Percentiles rank a stretch among this genome's conserved stretches.
phyloP scores from a whole-genome alignment of 2,797 vertebrate genomes.

The Simalia tracyae region DNA sequence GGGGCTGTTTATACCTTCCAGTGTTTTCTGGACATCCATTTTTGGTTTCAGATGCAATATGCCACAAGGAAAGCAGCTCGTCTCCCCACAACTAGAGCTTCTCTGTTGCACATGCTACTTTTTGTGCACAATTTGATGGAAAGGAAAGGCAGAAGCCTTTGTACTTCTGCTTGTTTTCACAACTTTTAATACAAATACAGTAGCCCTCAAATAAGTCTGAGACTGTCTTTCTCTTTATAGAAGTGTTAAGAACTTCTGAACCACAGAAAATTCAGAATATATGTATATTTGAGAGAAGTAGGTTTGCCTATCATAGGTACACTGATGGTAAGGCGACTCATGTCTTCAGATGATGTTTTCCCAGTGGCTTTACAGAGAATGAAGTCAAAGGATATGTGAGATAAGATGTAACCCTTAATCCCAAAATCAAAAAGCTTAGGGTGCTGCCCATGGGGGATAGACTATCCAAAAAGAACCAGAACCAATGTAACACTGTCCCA shows the following conservation, averaged over 20 bases:
- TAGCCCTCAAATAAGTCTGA: background rate
- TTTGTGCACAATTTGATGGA: background rate
- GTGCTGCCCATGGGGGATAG: background rate
- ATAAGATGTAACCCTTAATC: background rate
- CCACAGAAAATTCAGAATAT: background rate
- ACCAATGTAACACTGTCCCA: background rate
- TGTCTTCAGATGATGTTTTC: background rate
- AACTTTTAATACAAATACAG: background rate
- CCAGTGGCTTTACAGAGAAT: background rate
- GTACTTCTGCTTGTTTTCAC: background rate
- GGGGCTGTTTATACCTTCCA: background rate
- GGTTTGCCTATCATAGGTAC: background rate
- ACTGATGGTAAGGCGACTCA: background rate
- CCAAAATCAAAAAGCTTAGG: background rate
- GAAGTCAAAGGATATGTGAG: background rate
- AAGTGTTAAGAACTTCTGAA: constrained; percentile 29
- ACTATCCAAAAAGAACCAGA: background rate
- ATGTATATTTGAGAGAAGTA: background rate
- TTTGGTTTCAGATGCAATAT: background rate
- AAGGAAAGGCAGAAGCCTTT: background rate
- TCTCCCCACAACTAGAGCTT: background rate
- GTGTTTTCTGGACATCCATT: constrained; percentile 52
- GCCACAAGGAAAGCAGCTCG: background rate
- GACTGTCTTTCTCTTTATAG: constrained; percentile 26
- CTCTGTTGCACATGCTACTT: background rate